These are phyloP conservation scores for Dromas ardeola DNA, from an alignment of 2,113 vertebrate species.

Conservation along the genomic window DNA sequence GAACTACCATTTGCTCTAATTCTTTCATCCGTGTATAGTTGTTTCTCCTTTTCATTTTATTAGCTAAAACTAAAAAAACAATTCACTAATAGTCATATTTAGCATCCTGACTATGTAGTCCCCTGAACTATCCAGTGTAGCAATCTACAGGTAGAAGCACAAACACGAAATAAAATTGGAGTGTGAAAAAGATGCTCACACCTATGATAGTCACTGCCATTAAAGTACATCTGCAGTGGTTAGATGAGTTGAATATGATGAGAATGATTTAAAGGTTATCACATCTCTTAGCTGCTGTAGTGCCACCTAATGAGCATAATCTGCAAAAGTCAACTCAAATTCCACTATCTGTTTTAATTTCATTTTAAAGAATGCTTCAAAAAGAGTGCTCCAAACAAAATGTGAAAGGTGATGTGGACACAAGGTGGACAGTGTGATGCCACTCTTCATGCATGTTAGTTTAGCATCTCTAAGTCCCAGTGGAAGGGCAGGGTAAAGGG, in stretches of 20 bases:
- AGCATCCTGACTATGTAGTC: background rate
- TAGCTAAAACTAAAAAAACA: background rate
- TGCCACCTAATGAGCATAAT: background rate
- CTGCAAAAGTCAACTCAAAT: background rate
- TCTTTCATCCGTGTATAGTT: background rate
- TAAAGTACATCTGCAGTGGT: background rate
- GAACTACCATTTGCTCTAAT: background rate
- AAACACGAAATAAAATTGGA: background rate
- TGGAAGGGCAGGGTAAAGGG: background rate
- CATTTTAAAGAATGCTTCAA: background rate
- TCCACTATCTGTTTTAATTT: background rate
- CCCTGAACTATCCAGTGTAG: background rate
- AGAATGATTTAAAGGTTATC: background rate
- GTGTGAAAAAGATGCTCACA: background rate
- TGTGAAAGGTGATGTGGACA: background rate
- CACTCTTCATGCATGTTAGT: background rate
- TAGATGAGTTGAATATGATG: background rate
- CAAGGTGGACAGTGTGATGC: background rate
- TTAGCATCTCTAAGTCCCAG: background rate
- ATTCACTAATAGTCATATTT: background rate
- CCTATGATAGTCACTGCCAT: background rate
- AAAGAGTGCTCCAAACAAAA: background rate
- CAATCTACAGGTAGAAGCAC: background rate
- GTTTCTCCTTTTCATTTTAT: background rate
- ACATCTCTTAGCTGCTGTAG: background rate